These are phyloP conservation scores for Colossoma macropomum DNA, from an alignment of 2,113 vertebrate species.

Conservation along the genomic window DNA sequence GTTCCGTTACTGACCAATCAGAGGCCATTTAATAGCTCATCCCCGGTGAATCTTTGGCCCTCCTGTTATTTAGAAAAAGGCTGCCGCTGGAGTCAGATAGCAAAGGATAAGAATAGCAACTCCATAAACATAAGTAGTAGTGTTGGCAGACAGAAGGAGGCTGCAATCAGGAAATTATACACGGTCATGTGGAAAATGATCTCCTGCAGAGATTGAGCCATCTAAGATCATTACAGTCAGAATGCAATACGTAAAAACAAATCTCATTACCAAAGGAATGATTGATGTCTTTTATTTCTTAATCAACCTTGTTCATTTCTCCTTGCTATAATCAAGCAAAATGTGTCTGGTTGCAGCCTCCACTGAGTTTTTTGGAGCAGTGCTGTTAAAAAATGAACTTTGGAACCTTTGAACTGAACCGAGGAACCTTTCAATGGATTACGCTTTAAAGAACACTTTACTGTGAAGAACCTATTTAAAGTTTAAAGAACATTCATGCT, in stretches of 20 bases:
- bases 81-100: conserved; percentile 29
- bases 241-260: not conserved
- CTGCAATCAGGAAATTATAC: conserved; percentile 1
- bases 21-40: not conserved
- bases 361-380: not conserved
- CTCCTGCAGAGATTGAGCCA: not conserved
- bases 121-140: conserved; percentile 9
- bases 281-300: not conserved
- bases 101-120: conserved; percentile 38
- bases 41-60: conserved; percentile 9
- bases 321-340: not conserved
- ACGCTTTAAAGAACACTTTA: too few relatives aligned
- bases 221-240: not conserved
- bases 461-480: too few relatives aligned
- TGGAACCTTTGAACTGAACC: too few relatives aligned
- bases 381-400: too few relatives aligned
- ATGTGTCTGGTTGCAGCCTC: not conserved
- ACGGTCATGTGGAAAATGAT: not conserved
- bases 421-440: too few relatives aligned
- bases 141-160: conserved; percentile 9
- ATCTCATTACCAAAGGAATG: not conserved
- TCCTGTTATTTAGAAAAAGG: conserved; percentile 10
- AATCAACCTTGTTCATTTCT: not conserved
- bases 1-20: conserved; percentile 4
- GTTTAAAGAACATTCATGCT: too few relatives aligned